Evolutionary conservation across 2,797 vertebrate genomes (phyloP).

Genomic region (Lophius americanus): DNA sequence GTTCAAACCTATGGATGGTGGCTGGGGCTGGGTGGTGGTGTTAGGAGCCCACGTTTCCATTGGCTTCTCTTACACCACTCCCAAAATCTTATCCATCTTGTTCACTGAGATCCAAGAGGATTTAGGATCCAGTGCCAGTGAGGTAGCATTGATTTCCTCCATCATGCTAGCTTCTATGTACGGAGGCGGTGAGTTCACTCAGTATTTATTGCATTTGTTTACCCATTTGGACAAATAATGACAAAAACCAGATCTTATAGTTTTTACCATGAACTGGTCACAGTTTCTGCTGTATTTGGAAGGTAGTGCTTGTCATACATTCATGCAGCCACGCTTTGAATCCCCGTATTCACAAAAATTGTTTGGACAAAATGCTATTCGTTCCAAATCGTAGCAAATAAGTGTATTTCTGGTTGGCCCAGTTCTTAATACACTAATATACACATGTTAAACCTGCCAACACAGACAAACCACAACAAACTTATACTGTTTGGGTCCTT

Average conservation of each 20-base stretch:
- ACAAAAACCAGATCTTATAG: too few relatives aligned
- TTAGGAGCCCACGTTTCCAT: slow-evolving; percentile 83
- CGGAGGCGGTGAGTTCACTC: slow-evolving; percentile 80
- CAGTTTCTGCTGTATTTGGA: too few relatives aligned
- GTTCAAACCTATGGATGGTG: slow-evolving; percentile 77
- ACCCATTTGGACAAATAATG: background rate
- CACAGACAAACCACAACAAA: too few relatives aligned
- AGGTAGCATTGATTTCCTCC: slow-evolving; percentile 85
- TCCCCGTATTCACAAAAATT: too few relatives aligned
- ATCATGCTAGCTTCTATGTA: slow-evolving; percentile 86
- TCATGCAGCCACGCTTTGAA: too few relatives aligned
- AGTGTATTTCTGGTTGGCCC: too few relatives aligned
- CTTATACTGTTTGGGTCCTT: background rate
- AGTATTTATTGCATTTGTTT: background rate
- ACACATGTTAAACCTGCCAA: too few relatives aligned
- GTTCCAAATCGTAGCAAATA: too few relatives aligned
- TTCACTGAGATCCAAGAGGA: slow-evolving; percentile 86
- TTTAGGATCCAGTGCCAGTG: slow-evolving; percentile 81
- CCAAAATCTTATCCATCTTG: slow-evolving; percentile 86
- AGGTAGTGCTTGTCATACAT: too few relatives aligned
- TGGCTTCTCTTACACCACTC: slow-evolving; percentile 86
- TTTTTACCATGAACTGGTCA: too few relatives aligned
- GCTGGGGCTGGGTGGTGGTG: slow-evolving; percentile 85
- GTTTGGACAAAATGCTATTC: too few relatives aligned
- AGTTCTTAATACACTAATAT: too few relatives aligned